Evolutionary conservation across 2,113 vertebrate species (phyloP).

Genomic region (Actenoides hombroni): DNA sequence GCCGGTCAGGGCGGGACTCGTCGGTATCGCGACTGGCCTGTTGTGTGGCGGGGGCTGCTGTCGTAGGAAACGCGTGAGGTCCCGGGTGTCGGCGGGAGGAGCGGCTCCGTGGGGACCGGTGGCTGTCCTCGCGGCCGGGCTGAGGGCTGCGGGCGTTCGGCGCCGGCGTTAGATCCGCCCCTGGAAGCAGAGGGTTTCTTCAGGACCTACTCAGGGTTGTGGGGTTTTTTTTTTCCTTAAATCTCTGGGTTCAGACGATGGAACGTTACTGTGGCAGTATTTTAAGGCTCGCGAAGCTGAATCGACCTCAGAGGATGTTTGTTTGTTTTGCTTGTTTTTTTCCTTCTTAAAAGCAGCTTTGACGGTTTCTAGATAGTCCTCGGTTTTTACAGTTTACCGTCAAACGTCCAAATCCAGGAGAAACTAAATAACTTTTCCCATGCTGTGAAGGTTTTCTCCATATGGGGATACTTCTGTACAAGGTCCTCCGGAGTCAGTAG

Average conservation of each 20-base stretch:
- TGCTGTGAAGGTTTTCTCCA: not conserved
- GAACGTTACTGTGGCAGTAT: rapidly evolving
- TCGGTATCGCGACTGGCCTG: not conserved
- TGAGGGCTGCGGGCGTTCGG: not conserved
- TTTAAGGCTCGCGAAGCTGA: not conserved
- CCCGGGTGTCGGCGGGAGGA: not conserved
- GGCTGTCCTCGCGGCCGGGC: not conserved
- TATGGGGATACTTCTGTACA: not conserved
- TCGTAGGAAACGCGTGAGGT: not conserved
- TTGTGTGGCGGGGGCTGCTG: not conserved
- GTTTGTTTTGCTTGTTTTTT: not conserved
- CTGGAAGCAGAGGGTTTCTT: not conserved
- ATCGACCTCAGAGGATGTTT: not conserved
- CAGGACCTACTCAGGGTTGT: too few relatives aligned
- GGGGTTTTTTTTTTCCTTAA: not conserved
- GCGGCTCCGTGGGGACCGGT: not conserved
- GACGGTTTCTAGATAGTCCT: not conserved
- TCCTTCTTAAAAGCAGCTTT: not conserved
- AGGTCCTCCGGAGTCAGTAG: not conserved
- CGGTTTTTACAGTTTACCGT: not conserved
- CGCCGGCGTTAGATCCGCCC: not conserved
- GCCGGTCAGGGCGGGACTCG: not conserved
- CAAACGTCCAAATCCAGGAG: not conserved
- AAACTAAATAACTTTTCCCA: not conserved
- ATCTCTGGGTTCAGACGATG: not conserved